These are phyloP conservation scores for Oreochromis tanganicae DNA, from an alignment of 2,113 vertebrate species.

Conservation along the genomic window DNA sequence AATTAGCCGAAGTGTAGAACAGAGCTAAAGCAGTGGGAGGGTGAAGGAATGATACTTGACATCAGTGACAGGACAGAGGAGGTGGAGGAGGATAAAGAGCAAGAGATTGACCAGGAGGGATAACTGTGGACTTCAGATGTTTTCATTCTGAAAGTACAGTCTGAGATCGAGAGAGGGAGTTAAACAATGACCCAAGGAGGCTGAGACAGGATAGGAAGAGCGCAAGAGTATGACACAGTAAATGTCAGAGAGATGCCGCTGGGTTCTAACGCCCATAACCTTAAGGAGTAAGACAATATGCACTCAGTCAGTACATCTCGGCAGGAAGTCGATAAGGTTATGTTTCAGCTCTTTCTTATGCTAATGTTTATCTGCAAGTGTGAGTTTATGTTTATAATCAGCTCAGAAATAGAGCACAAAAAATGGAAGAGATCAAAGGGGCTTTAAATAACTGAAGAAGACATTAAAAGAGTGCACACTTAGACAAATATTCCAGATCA, in stretches of 20 bases:
- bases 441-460: neutral
- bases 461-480: neutral
- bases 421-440: neutral
- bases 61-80: neutral
- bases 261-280: neutral
- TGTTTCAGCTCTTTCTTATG: neutral
- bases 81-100: neutral
- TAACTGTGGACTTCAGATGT: neutral
- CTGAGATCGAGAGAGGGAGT: neutral
- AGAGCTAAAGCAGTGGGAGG: constrained; percentile 50
- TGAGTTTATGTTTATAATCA: neutral
- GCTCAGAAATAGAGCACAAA: neutral
- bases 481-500: neutral
- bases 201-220: neutral
- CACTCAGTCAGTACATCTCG: neutral
- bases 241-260: neutral
- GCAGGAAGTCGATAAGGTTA: neutral
- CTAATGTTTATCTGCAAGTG: neutral
- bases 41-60: constrained; percentile 4
- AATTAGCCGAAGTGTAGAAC: constrained; percentile 67
- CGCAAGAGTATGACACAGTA: neutral
- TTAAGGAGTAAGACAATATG: neutral
- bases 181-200: neutral
- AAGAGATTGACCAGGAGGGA: neutral
- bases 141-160: neutral